phyloP scores from a whole-genome alignment of 2,113 vertebrate species.

The Corythornis madagascariensis region DNA sequence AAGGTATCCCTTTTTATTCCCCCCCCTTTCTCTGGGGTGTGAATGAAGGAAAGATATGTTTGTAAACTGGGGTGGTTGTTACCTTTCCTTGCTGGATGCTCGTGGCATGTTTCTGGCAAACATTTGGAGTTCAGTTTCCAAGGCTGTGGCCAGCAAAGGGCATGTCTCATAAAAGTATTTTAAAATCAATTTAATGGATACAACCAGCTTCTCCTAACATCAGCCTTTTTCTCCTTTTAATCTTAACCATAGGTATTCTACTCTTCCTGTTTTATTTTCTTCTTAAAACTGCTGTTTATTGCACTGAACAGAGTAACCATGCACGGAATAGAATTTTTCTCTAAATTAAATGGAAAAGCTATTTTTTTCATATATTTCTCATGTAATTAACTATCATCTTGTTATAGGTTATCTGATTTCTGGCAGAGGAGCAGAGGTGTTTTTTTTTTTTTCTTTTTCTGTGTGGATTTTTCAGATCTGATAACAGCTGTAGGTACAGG shows the following conservation, averaged over 20 bases:
- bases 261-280: neutral
- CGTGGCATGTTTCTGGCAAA: neutral
- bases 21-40: neutral
- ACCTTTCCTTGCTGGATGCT: neutral
- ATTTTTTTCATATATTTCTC: neutral
- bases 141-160: neutral
- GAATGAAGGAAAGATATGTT: neutral
- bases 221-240: neutral
- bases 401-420: neutral
- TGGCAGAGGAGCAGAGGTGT: neutral
- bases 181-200: neutral
- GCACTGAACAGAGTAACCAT: neutral
- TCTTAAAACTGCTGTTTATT: neutral
- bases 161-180: neutral
- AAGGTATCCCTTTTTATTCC: neutral
- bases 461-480: neutral
- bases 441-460: neutral
- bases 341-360: neutral
- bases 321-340: neutral
- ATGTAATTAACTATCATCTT: neutral
- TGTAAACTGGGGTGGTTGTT: neutral
- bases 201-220: neutral
- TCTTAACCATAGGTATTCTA: neutral
- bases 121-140: neutral
- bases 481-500: neutral